These are phyloP conservation scores for Neosilurus mollespiculum DNA, from an alignment of 2,797 vertebrate species.

Conservation along the genomic window DNA sequence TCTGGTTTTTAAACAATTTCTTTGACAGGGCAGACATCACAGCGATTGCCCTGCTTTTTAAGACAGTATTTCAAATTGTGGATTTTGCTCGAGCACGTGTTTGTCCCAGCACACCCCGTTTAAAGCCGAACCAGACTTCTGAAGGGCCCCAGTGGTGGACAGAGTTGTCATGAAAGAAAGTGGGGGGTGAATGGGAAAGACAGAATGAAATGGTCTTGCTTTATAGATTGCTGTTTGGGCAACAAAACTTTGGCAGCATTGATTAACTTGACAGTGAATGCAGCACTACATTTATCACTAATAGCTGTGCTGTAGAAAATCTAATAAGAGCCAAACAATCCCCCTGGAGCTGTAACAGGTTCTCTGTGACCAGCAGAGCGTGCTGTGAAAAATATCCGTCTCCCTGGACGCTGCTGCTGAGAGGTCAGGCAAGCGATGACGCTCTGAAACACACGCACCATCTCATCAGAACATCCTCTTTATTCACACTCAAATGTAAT, in stretches of 20 bases:
- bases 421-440: conserved; percentile 56
- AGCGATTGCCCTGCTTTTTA: conserved; percentile 65
- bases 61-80: conserved; percentile 72
- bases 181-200: conserved; percentile 65
- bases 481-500: conserved; percentile 10
- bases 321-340: conserved; percentile 90
- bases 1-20: conserved; percentile 79
- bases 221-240: conserved; percentile 94
- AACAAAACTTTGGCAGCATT: conserved; percentile 96
- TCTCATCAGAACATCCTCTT: conserved; percentile 57
- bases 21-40: conserved; percentile 65
- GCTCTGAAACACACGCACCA: conserved; percentile 60
- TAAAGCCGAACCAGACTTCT: conserved; percentile 65
- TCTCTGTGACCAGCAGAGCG: conserved; percentile 82
- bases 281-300: conserved; percentile 92
- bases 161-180: conserved; percentile 76
- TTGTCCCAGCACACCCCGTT: conserved; percentile 43
- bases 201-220: conserved; percentile 55
- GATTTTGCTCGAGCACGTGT: conserved; percentile 56
- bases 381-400: conserved; percentile 81
- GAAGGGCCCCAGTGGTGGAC: conserved; percentile 69
- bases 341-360: conserved; percentile 86
- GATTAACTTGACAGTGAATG: conserved; percentile 95
- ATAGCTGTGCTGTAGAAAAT: conserved; percentile 87
- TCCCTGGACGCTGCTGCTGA: conserved; percentile 73